Percentiles rank a stretch among this genome's conserved stretches.
Evolutionary conservation across 2,797 vertebrate genomes (phyloP).

Genomic region (Gorsachius magnificus): DNA sequence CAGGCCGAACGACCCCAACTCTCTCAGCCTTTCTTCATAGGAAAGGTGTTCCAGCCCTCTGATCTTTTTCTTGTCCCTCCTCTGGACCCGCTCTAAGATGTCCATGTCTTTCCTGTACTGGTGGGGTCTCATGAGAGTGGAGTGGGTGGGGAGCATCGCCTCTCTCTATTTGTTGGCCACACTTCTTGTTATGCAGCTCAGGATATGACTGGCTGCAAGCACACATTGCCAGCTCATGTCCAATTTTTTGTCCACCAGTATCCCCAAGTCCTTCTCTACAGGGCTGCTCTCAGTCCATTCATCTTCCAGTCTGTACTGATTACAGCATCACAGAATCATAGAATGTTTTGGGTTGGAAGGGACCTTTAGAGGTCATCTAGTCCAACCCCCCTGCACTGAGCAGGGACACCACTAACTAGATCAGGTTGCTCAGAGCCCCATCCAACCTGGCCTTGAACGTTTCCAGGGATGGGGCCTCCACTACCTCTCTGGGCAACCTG

Average conservation of each 20-base stretch:
- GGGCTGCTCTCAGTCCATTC: neutral
- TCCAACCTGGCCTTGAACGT: too few species aligned
- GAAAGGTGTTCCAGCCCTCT: neutral
- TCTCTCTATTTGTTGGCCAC: neutral
- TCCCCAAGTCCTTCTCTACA: neutral
- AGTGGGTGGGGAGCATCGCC: neutral
- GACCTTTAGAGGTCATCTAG: too few species aligned
- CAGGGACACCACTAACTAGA: too few species aligned
- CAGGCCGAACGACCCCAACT: neutral
- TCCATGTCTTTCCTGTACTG: neutral
- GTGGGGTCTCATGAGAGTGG: neutral
- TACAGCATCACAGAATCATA: too few species aligned
- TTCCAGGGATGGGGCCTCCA: too few species aligned
- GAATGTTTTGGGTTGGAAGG: too few species aligned
- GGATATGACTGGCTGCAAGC: rapidly evolving
- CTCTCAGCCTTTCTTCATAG: neutral
- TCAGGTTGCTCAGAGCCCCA: too few species aligned
- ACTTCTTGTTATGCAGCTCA: neutral
- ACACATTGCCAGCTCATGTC: rapidly evolving
- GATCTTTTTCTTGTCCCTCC: neutral
- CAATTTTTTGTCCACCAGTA: neutral
- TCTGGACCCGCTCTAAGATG: neutral
- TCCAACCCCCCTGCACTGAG: too few species aligned
- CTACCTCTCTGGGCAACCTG: too few species aligned
- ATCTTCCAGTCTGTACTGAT: neutral